Evolutionary conservation across 2,888 invertebrate genomes (phyloP).

Genomic region (Megaustenia siamemsis): DNA sequence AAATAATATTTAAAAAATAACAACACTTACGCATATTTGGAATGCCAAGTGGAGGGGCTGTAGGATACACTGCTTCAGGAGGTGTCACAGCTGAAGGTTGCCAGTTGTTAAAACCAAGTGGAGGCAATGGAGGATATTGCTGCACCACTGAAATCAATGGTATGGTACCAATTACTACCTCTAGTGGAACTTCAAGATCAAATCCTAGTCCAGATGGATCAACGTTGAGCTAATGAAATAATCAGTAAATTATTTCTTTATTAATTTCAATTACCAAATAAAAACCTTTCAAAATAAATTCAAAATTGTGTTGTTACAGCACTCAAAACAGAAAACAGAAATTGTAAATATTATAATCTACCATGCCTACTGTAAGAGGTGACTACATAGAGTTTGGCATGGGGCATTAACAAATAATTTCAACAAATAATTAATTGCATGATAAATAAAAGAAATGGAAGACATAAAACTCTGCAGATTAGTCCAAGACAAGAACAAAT

Average conservation of each 20-base stretch:
- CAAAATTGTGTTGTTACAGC: no score
- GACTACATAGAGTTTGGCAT: no score
- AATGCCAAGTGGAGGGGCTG: slow-evolving; percentile 36
- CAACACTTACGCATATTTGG: slow-evolving; percentile 52
- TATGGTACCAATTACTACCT: slow-evolving; percentile 74
- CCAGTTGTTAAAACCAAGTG: slow-evolving; percentile 4
- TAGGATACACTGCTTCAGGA: neutral
- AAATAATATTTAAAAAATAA: neutral
- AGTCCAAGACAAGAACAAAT: no score
- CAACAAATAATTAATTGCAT: no score
- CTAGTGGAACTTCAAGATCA: slow-evolving; percentile 74
- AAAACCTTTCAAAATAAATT: no score
- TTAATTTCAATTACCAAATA: no score
- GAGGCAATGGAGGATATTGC: slow-evolving; percentile 51
- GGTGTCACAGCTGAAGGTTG: slow-evolving; percentile 10
- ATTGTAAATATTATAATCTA: no score
- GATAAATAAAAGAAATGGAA: no score
- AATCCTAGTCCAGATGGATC: slow-evolving; percentile 70
- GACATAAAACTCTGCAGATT: no score
- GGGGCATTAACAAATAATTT: no score
- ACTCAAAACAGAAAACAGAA: no score
- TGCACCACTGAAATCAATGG: slow-evolving; percentile 66
- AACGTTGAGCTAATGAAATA: slow-evolving; percentile 48
- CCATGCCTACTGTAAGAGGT: no score
- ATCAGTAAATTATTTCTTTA: neutral